phyloP scores from a whole-genome alignment of 1,140 invertebrate genomes.

The Parapsyche elsis region DNA sequence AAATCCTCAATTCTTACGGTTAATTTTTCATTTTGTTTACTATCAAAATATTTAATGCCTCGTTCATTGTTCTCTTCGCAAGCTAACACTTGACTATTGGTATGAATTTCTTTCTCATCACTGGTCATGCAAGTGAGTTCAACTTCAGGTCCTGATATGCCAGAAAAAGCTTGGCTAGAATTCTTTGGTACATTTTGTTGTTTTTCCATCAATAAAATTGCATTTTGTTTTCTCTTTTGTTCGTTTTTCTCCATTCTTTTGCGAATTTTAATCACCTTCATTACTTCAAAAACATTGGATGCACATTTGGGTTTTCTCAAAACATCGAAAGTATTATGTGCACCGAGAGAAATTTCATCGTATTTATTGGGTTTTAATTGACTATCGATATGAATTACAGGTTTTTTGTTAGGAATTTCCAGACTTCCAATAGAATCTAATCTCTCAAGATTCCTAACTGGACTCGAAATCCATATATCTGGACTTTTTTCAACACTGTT shows the following conservation, averaged over 20 bases:
- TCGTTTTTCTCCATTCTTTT: slow-evolving; percentile 71
- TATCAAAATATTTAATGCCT: slow-evolving; percentile 41
- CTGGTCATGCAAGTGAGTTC: slow-evolving; percentile 61
- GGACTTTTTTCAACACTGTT: neutral
- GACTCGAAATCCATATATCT: neutral
- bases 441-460: neutral
- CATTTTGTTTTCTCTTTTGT: slow-evolving; percentile 67
- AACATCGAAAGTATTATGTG: slow-evolving; percentile 61
- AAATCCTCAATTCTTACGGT: slow-evolving; percentile 9
- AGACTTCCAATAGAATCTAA: neutral
- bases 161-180: slow-evolving; percentile 64
- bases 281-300: slow-evolving; percentile 71
- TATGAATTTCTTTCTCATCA: neutral
- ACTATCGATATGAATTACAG: slow-evolving; percentile 50
- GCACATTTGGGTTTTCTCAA: slow-evolving; percentile 72
- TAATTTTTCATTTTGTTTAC: slow-evolving; percentile 25
- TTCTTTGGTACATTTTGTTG: slow-evolving; percentile 65
- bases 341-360: slow-evolving; percentile 57
- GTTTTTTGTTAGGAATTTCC: slow-evolving; percentile 45
- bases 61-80: neutral
- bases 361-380: slow-evolving; percentile 43
- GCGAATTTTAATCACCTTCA: slow-evolving; percentile 72
- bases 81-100: neutral
- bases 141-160: slow-evolving; percentile 64
- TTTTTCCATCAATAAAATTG: slow-evolving; percentile 64